These are phyloP conservation scores for Caenorhabditis japonica DNA, from an alignment of 2,888 invertebrate species.

Conservation along the genomic window DNA sequence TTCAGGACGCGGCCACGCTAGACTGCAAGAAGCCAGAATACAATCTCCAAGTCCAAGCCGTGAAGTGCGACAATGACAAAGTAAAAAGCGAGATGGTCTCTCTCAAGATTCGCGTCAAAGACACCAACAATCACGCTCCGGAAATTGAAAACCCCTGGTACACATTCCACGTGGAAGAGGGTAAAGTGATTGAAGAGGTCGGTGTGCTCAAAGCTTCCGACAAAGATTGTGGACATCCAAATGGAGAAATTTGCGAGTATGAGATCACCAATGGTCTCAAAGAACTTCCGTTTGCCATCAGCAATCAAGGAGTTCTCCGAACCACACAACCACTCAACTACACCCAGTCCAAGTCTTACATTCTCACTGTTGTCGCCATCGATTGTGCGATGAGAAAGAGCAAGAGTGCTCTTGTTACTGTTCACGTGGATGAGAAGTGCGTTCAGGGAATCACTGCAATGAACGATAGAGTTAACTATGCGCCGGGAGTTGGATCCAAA, in stretches of 20 bases:
- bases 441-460: constrained; percentile 58
- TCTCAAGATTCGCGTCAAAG: constrained; percentile 85
- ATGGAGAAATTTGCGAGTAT: constrained; percentile 96
- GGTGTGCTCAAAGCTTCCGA: constrained; percentile 92
- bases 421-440: constrained; percentile 85
- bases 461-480: constrained; percentile 84
- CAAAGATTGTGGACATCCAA: constrained; percentile 93
- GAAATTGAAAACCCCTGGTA: constrained; percentile 91
- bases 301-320: constrained; percentile 81
- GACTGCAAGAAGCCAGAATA: constrained; percentile 72
- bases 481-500: constrained; percentile 86
- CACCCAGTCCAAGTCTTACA: constrained; percentile 93
- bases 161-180: constrained; percentile 89
- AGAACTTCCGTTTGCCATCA: constrained; percentile 74
- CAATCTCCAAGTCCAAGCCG: constrained; percentile 67
- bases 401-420: constrained; percentile 93
- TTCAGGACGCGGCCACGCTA: constrained; percentile 61
- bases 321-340: constrained; percentile 94
- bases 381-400: constrained; percentile 92
- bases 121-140: constrained; percentile 95
- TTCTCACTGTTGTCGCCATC: constrained; percentile 94
- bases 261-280: constrained; percentile 85
- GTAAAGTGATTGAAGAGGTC: constrained; percentile 86
- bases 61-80: constrained; percentile 71
- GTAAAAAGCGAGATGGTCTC: constrained; percentile 64